Conservation (phyloP, 2,113 vertebrate species). For the Lycocorax pyrrhopterus region DNA sequence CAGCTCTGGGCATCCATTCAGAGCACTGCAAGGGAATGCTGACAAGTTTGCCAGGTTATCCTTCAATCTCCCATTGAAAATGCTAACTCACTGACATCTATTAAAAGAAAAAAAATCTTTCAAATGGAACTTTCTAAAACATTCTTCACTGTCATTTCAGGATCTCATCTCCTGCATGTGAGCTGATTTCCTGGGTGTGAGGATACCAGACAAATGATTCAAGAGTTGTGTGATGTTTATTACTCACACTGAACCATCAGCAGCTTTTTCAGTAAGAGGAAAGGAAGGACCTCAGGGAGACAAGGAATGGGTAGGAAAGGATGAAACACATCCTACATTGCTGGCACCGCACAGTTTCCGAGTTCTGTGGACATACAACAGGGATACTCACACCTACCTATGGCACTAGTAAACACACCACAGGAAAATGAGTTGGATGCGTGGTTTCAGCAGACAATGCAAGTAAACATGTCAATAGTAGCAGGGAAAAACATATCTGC, state of each 20-base stretch:
- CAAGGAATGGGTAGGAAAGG: not conserved
- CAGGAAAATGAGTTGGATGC: not conserved
- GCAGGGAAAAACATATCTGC: not conserved
- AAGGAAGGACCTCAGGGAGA: not conserved
- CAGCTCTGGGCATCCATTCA: not conserved
- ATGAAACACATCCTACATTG: not conserved
- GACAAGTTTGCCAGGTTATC: not conserved
- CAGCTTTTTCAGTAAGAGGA: not conserved
- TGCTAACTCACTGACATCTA: not conserved
- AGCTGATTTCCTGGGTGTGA: not conserved
- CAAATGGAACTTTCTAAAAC: not conserved
- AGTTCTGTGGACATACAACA: not conserved
- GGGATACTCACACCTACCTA: not conserved
- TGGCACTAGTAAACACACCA: not conserved
- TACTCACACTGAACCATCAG: not conserved
- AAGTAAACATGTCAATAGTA: not conserved
- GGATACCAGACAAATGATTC: not conserved
- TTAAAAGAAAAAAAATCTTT: not conserved
- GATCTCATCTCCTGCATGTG: not conserved
- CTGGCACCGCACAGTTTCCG: not conserved
- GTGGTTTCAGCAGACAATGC: not conserved
- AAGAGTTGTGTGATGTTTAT: not conserved
- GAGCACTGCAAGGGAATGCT: not conserved
- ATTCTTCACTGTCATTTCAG: not conserved
- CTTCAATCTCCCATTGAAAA: not conserved